Conservation (phyloP, 2,113 vertebrate species). For the Megaceryle maxima region DNA sequence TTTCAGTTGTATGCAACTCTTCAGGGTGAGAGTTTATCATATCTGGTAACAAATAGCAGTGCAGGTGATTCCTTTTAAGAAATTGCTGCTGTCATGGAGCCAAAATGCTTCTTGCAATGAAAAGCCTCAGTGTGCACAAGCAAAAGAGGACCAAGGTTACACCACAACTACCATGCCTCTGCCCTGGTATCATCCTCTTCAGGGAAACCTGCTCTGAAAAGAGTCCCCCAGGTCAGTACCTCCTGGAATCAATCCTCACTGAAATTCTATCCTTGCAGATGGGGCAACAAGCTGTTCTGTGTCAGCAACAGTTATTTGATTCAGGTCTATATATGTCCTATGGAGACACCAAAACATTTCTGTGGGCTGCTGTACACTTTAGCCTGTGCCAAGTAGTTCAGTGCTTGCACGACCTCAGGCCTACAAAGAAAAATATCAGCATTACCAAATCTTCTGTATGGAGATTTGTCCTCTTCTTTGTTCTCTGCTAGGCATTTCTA, state of each 20-base stretch:
- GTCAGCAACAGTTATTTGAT: neutral
- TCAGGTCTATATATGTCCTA: neutral
- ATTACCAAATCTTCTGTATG: neutral
- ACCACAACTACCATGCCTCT: neutral
- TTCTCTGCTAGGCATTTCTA: neutral
- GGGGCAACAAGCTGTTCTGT: neutral
- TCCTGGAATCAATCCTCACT: neutral
- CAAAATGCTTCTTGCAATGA: neutral
- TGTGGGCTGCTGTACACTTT: neutral
- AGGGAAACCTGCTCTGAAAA: neutral
- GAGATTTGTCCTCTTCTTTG: neutral
- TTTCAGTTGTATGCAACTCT: neutral
- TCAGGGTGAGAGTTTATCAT: neutral
- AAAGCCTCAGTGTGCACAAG: neutral
- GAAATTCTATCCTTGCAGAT: neutral
- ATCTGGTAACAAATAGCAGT: neutral
- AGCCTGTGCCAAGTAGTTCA: neutral
- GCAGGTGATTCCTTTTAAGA: accelerated
- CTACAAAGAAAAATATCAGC: neutral
- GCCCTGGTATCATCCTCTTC: neutral
- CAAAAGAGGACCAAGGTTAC: neutral
- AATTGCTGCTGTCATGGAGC: accelerated
- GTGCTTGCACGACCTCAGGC: neutral
- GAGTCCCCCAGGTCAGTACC: neutral
- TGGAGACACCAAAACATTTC: neutral